These are phyloP conservation scores for Drosophila melanocephala DNA, from an alignment of 2,888 invertebrate genomes.

Conservation along the genomic window DNA sequence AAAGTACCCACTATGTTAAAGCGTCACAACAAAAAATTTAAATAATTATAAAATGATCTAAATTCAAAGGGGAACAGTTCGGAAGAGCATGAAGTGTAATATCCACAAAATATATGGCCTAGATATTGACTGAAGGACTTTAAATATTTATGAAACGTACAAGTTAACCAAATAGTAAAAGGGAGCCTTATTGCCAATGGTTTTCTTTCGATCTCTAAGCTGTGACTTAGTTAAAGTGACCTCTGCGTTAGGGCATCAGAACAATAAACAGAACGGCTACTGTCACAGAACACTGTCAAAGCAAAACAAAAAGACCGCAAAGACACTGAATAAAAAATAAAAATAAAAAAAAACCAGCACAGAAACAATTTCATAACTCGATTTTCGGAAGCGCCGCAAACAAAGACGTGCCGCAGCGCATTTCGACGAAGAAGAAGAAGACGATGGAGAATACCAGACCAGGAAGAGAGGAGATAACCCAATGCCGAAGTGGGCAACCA, in stretches of 20 bases:
- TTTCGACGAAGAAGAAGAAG: slow-evolving; percentile 42
- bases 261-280: slow-evolving; percentile 30
- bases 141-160: not conserved
- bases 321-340: not conserved
- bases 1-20: not conserved
- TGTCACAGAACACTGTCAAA: slow-evolving; percentile 18
- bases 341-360: slow-evolving; percentile 30
- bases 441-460: not conserved
- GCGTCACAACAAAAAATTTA: rapidly evolving
- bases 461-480: slow-evolving; percentile 10
- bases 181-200: not conserved
- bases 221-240: not conserved
- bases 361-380: slow-evolving; percentile 65
- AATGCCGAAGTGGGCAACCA: slow-evolving; percentile 4
- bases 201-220: not conserved
- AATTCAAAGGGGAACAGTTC: not conserved
- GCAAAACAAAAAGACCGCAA: slow-evolving; percentile 1
- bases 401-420: slow-evolving; percentile 53
- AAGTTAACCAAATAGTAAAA: not conserved
- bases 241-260: slow-evolving; percentile 8
- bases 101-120: not conserved
- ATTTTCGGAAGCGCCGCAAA: slow-evolving; percentile 54
- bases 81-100: too few relatives aligned
- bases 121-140: not conserved
- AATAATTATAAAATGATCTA: not conserved